Base-by-base conservation (phyloP, 2,113 vertebrate genomes). In the Rhea americana region DNA sequence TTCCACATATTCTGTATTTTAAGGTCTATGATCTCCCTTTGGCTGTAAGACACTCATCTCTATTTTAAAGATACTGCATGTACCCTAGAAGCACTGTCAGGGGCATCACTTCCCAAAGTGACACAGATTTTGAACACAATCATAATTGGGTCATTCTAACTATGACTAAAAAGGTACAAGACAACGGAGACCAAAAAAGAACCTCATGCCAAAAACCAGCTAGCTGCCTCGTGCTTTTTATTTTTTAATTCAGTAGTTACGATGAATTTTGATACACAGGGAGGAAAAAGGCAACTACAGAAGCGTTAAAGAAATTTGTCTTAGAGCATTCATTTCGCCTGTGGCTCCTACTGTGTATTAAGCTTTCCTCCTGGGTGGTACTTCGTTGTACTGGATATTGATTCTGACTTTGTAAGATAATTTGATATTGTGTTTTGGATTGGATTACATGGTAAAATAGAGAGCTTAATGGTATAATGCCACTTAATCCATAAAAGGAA, bases 401-500 rank as follows among this genome's bases (percentile, higher is more conserved):
- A 58, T 94, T 93, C 56, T 80, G 45, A 86, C 37, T 41, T 78
- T 75, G 35, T 59, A 71, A 72, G 39, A 63, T n/a, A 72, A 32
- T 66, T 19, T 62, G 30, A 66, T 85, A 37, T 2, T 50, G 9
- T 58, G 26, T 55, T 96, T 73, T 70, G 66, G 9, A 50, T 85
- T 68, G 43, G 32, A 28, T 82, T 94, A 37, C 45, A 65, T 11
- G 19, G 71, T 78, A 82, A 63, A 93, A 85, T 45, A 83, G 28
- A 59, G 45, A 71, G 28, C 78, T 75, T 67, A 89, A 83, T 61
- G 22, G 3, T 26, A 77, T 75, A 92, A 75, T 84, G 51, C 14
- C 71, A 59, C 79, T 87, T 93, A 93, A 94, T 80, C 20, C 9
- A 53, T 59, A 47, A 89, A 95, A 92, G 45, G 7, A 19, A 39